phyloP scores from a whole-genome alignment of 2,888 invertebrate species.

The Nymphalis urticae region DNA sequence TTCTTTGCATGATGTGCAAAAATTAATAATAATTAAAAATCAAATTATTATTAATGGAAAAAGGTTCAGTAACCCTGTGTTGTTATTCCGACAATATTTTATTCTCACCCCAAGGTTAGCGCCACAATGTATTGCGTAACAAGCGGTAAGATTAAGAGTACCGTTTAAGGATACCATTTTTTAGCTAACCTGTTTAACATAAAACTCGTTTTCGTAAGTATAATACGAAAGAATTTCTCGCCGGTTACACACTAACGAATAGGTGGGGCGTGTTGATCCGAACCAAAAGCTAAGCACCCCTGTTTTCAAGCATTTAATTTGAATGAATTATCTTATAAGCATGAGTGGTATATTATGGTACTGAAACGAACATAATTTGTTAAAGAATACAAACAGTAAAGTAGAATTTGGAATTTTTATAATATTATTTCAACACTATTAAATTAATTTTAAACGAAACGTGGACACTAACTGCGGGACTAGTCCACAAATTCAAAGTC shows the following conservation, averaged over 20 bases:
- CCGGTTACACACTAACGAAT: background rate
- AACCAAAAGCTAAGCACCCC: background rate
- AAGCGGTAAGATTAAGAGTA: constrained; percentile 24
- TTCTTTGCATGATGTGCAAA: too few species aligned
- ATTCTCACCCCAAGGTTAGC: constrained; percentile 26
- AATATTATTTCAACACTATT: too few species aligned
- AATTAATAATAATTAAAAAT: too few species aligned
- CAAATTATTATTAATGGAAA: background rate
- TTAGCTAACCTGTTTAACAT: constrained; percentile 23
- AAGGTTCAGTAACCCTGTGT: constrained; percentile 17
- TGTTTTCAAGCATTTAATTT: background rate
- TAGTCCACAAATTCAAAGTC: too few species aligned
- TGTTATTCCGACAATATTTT: constrained; percentile 22
- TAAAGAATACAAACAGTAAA: too few species aligned
- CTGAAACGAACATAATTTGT: too few species aligned
- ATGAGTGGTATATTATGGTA: background rate
- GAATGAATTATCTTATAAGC: background rate
- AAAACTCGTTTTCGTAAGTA: constrained; percentile 14
- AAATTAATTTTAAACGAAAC: background rate
- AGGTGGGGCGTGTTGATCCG: background rate
- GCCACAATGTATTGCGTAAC: constrained; percentile 25
- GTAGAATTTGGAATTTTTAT: too few species aligned
- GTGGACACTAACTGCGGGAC: too few species aligned
- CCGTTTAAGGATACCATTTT: constrained; percentile 22
- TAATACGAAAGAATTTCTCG: constrained; percentile 9